Base-by-base conservation (phyloP, 2,888 invertebrate species). In the Xanthia togata region DNA sequence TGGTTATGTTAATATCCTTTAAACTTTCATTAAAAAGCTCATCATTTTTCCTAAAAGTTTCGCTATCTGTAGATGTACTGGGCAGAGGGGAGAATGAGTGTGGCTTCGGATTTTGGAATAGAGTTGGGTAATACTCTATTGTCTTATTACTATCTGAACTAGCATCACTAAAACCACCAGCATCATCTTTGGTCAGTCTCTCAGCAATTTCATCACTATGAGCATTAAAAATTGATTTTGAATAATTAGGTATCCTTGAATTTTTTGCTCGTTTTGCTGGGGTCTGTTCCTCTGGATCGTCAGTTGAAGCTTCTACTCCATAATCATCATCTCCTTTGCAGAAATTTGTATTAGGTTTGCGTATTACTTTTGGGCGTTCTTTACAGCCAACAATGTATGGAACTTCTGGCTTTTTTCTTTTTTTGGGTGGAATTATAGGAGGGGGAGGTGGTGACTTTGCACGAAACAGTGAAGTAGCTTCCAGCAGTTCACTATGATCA, bases 31-130 rank as follows among this genome's bases (percentile, higher is more conserved):
- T 89, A 47, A 92, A 93, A 23, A 83, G 84, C 70, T 89, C 73
- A 65, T 93, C 93, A 91, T 94, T 94, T 88, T 89, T 89, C 17
- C 84, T 69, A 62, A 94, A 88, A 14, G 88, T 91, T 60, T 90
- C 86, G 70, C 71, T 87, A 71, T 93, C 92, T 75, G 26, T 91
- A 4, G 94, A 94, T 59, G 94, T 94, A 83, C 94, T 94, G 9
- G 94, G 94, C 44, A 91, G 53, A 5, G 93, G 94, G 26, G 90
- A 91, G 76, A 93, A 94, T 68, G 87, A 71, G 23, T 74, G 78
- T 62, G 78, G 79, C 14, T 67, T 84, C 0, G 20, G 76, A 41
- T 35, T 71, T 71, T 59, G 59, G 14, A 44, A n/a, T 26, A 23
- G 11, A 50, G 35, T 59, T 35, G 64, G 76, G 55, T 69, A 82